These are phyloP conservation scores for Mungos mungo DNA, from an alignment of 2,113 vertebrate species.

Conservation along the genomic window DNA sequence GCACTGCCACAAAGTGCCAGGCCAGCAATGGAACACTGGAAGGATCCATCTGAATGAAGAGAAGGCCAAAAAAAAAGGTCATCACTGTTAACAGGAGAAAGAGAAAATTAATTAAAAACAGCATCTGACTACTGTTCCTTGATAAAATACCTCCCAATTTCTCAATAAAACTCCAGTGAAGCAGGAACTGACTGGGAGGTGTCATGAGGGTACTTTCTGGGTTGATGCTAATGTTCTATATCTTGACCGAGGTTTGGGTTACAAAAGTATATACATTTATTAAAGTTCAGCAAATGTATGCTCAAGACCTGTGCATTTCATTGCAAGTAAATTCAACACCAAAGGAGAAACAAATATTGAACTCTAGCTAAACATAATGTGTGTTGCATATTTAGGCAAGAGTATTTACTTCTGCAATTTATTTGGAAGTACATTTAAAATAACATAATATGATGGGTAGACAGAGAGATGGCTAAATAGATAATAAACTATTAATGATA, in stretches of 20 bases:
- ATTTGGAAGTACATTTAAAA: constrained; percentile 42
- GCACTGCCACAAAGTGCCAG: constrained; percentile 95
- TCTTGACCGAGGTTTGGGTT: background rate
- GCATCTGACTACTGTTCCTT: background rate
- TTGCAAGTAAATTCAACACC: background rate
- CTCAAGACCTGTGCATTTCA: background rate
- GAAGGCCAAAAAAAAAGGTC: background rate
- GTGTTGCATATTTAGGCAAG: background rate
- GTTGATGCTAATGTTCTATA: background rate
- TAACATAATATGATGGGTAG: background rate
- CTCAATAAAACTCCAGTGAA: background rate
- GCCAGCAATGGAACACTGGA: constrained; percentile 96
- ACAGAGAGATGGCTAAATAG: background rate
- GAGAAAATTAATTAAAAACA: background rate
- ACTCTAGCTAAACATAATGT: background rate
- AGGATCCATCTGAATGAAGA: constrained; percentile 90
- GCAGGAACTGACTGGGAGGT: background rate
- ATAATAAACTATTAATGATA: background rate
- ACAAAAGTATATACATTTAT: background rate
- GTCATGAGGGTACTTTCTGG: background rate
- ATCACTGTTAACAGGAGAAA: background rate
- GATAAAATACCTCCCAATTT: background rate
- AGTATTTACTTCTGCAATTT: background rate
- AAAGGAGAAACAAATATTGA: constrained; percentile 25
- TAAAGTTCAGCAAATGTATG: constrained; percentile 21